Evolutionary conservation across 2,113 vertebrate species (phyloP).

Genomic region (Motacilla tschutschensis): DNA sequence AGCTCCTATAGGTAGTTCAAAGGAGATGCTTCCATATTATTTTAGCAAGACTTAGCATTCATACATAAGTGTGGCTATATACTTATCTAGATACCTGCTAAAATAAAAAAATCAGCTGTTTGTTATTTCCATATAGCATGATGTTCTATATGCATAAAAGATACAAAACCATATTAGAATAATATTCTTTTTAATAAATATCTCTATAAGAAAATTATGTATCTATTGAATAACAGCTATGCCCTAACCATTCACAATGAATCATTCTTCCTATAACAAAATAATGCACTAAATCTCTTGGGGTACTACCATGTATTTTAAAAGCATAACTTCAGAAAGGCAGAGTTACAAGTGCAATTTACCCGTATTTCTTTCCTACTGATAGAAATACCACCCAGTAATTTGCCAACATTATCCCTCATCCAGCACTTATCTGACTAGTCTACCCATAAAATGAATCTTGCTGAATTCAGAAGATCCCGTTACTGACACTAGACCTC

Average conservation of each 20-base stretch:
- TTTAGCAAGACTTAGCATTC: not conserved
- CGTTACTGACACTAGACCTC: not conserved
- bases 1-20: not conserved
- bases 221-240: not conserved
- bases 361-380: not conserved
- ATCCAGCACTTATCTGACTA: not conserved
- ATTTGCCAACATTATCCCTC: constrained; percentile 1
- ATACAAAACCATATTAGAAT: not conserved
- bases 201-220: not conserved
- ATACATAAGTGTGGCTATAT: not conserved
- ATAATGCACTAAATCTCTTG: not conserved
- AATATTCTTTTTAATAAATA: not conserved
- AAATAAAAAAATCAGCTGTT: not conserved
- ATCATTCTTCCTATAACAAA: not conserved
- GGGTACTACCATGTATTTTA: not conserved
- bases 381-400: not conserved
- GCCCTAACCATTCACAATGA: not conserved
- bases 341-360: not conserved
- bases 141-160: not conserved
- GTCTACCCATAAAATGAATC: not conserved
- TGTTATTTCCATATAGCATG: not conserved
- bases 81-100: not conserved
- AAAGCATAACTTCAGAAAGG: not conserved
- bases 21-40: not conserved
- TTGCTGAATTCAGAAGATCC: not conserved